Evolutionary conservation across 2,113 vertebrate genomes (phyloP), one percentile per base, ranked within the genome.

Genomic region (Oenanthe melanoleuca): DNA sequence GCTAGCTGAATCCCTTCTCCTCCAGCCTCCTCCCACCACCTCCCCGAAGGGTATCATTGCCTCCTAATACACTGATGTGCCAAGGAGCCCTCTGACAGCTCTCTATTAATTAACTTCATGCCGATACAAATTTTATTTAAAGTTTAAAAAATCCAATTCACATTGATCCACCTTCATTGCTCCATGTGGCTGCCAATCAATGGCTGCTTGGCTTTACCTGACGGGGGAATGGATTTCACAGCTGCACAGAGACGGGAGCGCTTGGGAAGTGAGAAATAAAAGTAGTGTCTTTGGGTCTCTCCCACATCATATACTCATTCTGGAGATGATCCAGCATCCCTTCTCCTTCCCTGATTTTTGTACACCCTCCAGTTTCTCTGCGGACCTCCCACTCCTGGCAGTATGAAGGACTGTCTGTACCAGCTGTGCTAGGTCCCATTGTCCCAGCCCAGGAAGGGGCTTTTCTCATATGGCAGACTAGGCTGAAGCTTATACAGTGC

Each of bases 41-140:
- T 94, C 89, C 89, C 92, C 8, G 2, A 94, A 91, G 88, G 94
- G 92, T 93, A 95, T 79, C 31, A 9, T 50, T 84, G 90, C 92
- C 92, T 96, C 72, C 93, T 88, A 88, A 93, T 89, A 92, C 92
- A 87, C 93, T 95, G 91, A 96, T 71, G 86, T 95, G 94, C 93
- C 96, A 96, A 97, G 93, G 86, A 94, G 94, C 92, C 83, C 91
- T 97, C 97, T 96, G 97, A 97, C 97, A 96, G 93, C 90, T 95
- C 95, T 97, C 97, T 97, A 97, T 97, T 97, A 97, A 97, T 97
- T 97, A 97, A 97, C 97, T 97, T 97, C 95, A 95, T 97, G 96
- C 97, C 95, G 2, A 97, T 97, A 97, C 94, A 97, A 97, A 97
- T 97, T 97, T 97, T 97, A 97, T 97, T 97, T 97, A 97, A 97